These are phyloP conservation scores for Xiphorhynchus erythropygius DNA, from an alignment of 2,797 vertebrate genomes.

Conservation along the genomic window DNA sequence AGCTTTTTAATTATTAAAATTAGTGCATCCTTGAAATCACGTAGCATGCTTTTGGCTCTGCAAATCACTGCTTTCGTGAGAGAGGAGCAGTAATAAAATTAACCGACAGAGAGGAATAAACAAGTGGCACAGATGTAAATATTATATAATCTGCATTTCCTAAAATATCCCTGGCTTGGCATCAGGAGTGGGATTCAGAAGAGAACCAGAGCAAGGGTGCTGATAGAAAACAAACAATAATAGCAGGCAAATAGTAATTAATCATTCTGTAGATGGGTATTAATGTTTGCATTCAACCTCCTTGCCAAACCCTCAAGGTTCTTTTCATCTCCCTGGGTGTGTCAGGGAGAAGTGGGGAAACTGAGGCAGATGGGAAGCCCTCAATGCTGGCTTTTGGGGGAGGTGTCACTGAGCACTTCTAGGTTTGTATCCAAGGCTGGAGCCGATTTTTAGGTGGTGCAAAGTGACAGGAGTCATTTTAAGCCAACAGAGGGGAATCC, in stretches of 20 bases:
- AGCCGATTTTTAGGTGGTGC: background rate
- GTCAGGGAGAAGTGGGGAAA: background rate
- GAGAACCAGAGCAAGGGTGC: constrained; percentile 12
- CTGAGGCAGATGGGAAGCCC: background rate
- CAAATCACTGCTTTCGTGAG: constrained; percentile 38
- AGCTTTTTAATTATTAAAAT: constrained; percentile 61
- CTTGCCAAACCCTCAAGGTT: background rate
- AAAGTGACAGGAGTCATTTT: background rate
- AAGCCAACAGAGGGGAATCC: background rate
- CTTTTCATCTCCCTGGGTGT: accelerated
- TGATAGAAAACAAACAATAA: constrained; percentile 52
- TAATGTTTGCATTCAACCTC: background rate
- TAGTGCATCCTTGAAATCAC: constrained; percentile 33
- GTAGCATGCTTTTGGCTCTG: constrained; percentile 26
- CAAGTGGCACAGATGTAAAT: constrained; percentile 68
- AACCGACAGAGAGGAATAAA: constrained; percentile 42
- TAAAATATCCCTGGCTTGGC: constrained; percentile 52
- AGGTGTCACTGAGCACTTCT: background rate
- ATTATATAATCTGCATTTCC: constrained; percentile 63
- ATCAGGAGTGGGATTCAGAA: background rate
- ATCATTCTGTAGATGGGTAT: background rate
- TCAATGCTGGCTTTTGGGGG: accelerated
- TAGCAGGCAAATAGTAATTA: constrained; percentile 37
- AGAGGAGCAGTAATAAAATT: constrained; percentile 52
- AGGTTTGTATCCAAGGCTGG: background rate